phyloP scores from a whole-genome alignment of 64 coral and sea anemone genomes.

The Montipora sp. region DNA sequence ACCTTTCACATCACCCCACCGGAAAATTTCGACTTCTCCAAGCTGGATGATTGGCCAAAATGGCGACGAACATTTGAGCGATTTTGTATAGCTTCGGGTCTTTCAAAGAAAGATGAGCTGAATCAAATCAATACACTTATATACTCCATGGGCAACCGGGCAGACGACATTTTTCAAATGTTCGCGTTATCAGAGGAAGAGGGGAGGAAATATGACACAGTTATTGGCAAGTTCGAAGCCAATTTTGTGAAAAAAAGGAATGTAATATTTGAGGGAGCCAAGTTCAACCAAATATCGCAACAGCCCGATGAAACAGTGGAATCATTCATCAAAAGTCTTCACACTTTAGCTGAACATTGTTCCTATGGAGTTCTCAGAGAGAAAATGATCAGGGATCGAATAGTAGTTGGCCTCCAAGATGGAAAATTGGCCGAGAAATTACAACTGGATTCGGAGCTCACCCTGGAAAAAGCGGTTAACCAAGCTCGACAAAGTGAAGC shows the following conservation, averaged over 20 bases:
- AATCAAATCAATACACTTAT: constrained; percentile 59
- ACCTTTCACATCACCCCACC: background rate
- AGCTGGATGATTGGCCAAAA: constrained; percentile 40
- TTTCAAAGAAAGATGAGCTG: constrained; percentile 11
- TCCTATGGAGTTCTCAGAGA: constrained; percentile 36
- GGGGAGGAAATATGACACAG: background rate
- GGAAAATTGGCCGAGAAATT: constrained; percentile 31
- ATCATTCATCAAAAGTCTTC: constrained; percentile 36
- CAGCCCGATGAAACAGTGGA: constrained; percentile 23
- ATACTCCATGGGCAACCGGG: constrained; percentile 50
- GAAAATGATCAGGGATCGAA: constrained; percentile 53
- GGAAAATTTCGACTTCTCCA: constrained; percentile 38
- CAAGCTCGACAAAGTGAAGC: constrained; percentile 47
- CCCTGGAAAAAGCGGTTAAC: constrained; percentile 55
- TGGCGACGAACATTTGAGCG: constrained; percentile 48
- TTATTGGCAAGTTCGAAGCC: constrained; percentile 18
- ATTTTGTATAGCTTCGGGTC: constrained; percentile 42
- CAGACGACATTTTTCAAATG: constrained; percentile 34
- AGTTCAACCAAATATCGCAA: constrained; percentile 57
- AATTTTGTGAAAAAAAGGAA: constrained; percentile 48
- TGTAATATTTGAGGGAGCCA: constrained; percentile 47
- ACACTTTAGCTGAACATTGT: constrained; percentile 45
- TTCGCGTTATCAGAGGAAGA: constrained; percentile 1
- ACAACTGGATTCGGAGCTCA: constrained; percentile 45
- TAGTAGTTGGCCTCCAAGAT: constrained; percentile 59